Evolutionary conservation across 2,888 invertebrate genomes (phyloP).

Genomic region (Lasioglossum figueresi): DNA sequence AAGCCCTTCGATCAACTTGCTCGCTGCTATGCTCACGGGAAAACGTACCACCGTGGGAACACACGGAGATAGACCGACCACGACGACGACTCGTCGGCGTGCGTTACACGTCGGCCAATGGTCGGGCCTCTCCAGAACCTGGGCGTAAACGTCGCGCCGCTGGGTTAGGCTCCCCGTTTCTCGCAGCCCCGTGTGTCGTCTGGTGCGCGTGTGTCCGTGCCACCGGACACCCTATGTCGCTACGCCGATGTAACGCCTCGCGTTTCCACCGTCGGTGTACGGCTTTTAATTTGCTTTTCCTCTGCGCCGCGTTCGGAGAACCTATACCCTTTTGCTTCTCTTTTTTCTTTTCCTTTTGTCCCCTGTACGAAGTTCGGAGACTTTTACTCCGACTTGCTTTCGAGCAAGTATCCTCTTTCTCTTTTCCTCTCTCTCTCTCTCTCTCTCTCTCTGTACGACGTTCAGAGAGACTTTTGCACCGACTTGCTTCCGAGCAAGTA

Average conservation of each 20-base stretch:
- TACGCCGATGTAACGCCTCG: slow-evolving; percentile 16
- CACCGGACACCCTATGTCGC: neutral
- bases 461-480: neutral
- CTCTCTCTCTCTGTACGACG: neutral
- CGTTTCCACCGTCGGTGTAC: neutral
- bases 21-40: neutral
- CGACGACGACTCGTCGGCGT: neutral
- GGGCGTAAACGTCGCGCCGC: slow-evolving; percentile 49
- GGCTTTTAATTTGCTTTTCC: neutral
- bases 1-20: neutral
- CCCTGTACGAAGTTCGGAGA: neutral
- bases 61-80: neutral
- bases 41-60: slow-evolving; percentile 28
- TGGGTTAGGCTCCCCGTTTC: slow-evolving; percentile 24
- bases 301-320: too few species aligned
- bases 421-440: too few species aligned
- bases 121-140: slow-evolving; percentile 24
- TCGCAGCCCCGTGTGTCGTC: neutral
- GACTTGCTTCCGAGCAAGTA: neutral
- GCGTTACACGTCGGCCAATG: neutral
- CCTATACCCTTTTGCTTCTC: too few species aligned
- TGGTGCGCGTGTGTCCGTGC: neutral
- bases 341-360: neutral
- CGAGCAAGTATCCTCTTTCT: neutral
- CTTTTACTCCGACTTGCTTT: neutral